phyloP scores from a whole-genome alignment of 1,140 invertebrate species.

The Ericerus pela region DNA sequence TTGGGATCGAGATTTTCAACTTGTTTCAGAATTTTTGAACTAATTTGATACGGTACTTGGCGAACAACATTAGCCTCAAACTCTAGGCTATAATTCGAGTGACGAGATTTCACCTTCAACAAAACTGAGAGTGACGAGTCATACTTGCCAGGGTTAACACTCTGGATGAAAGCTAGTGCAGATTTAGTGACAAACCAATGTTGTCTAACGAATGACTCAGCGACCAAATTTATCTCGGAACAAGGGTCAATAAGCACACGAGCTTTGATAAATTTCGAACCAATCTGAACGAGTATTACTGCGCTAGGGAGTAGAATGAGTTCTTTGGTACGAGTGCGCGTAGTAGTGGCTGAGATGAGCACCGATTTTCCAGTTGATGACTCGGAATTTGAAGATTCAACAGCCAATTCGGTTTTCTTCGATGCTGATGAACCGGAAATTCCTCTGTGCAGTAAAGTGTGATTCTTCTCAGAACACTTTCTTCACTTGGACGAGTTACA shows the following conservation, averaged over 20 bases:
- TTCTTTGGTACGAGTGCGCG: background rate
- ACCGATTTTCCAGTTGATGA: background rate
- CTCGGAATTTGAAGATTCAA: background rate
- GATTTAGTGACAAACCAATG: background rate
- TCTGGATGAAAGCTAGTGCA: background rate
- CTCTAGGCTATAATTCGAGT: background rate
- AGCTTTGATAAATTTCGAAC: background rate
- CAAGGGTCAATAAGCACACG: background rate
- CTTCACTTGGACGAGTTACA: background rate
- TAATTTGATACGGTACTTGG: background rate
- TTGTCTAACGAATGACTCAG: background rate
- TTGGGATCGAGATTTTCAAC: background rate
- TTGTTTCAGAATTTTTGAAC: background rate
- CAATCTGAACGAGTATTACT: no score
- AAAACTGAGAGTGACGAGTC: background rate
- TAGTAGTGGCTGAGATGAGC: background rate
- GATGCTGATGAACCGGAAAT: no score
- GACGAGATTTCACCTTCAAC: no score
- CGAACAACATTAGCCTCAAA: background rate
- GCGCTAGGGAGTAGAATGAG: no score
- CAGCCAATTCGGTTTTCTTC: background rate
- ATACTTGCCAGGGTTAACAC: background rate
- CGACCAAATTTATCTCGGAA: background rate
- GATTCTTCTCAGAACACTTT: background rate
- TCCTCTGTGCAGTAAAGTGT: background rate